Evolutionary conservation across 92 coral and sea anemone genomes (phyloP).

Genomic region (Heteractis magnifica): DNA sequence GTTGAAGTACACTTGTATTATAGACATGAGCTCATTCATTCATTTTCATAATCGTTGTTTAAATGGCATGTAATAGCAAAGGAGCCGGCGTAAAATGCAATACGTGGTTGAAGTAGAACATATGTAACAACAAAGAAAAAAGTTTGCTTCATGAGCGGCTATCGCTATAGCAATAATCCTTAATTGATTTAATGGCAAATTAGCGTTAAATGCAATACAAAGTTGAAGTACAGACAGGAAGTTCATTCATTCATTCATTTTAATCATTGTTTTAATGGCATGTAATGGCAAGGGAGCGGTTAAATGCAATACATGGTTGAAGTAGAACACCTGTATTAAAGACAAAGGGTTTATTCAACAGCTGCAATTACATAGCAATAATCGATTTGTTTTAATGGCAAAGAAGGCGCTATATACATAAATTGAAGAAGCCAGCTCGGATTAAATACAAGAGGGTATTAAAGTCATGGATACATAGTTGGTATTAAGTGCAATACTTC

Average conservation of each 20-base stretch:
- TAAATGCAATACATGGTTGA: not conserved
- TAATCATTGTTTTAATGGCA: no score
- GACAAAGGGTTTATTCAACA: not conserved
- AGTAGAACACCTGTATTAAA: not conserved
- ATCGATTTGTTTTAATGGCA: not conserved
- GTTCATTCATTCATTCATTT: not conserved
- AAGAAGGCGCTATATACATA: no score
- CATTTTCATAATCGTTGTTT: slow-evolving; percentile 2
- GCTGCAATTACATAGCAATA: not conserved
- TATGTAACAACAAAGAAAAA: no score
- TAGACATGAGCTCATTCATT: not conserved
- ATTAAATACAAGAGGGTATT: no score
- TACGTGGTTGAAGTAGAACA: not conserved
- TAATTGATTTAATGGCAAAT: not conserved
- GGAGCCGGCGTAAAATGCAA: no score
- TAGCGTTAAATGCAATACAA: not conserved
- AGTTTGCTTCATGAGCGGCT: not conserved
- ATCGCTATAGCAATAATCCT: not conserved
- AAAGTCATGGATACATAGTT: no score
- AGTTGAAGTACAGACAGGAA: not conserved
- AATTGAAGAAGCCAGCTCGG: no score
- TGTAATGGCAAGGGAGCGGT: not conserved
- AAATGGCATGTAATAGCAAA: not conserved
- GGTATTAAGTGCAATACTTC: no score
- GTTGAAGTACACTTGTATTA: not conserved